These are phyloP conservation scores for Coluber constrictor DNA, from an alignment of 2,797 vertebrate genomes.

Conservation along the genomic window DNA sequence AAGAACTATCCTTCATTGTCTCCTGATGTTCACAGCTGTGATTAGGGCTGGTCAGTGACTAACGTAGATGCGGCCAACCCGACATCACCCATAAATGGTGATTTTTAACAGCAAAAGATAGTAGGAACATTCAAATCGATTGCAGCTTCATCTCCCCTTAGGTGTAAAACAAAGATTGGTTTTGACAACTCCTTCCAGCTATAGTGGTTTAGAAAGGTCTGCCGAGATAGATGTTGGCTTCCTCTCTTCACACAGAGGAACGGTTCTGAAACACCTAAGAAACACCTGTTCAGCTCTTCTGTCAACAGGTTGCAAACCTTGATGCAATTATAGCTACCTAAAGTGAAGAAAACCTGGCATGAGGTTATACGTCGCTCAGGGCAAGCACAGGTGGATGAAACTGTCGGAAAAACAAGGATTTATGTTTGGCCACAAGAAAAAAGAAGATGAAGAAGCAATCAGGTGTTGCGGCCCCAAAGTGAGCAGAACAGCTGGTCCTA, in stretches of 20 bases:
- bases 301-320: neutral
- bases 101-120: neutral
- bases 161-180: neutral
- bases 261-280: too few relatives aligned
- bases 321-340: slow-evolving; percentile 55
- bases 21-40: neutral
- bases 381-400: slow-evolving; percentile 93
- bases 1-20: neutral
- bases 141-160: neutral
- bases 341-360: slow-evolving; percentile 59
- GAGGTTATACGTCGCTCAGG: slow-evolving; percentile 80
- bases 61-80: neutral
- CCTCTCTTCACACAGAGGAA: neutral
- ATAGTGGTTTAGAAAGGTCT: neutral
- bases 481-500: slow-evolving; percentile 95
- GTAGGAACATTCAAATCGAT: neutral
- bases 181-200: neutral
- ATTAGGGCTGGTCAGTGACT: neutral
- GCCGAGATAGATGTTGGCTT: neutral
- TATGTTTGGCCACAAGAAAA: slow-evolving; percentile 89
- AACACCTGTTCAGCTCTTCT: neutral
- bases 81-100: neutral
- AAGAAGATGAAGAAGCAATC: slow-evolving; percentile 91
- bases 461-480: slow-evolving; percentile 85
- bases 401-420: slow-evolving; percentile 86